phyloP scores from a whole-genome alignment of 2,113 vertebrate species.

The Galemys pyrenaicus region DNA sequence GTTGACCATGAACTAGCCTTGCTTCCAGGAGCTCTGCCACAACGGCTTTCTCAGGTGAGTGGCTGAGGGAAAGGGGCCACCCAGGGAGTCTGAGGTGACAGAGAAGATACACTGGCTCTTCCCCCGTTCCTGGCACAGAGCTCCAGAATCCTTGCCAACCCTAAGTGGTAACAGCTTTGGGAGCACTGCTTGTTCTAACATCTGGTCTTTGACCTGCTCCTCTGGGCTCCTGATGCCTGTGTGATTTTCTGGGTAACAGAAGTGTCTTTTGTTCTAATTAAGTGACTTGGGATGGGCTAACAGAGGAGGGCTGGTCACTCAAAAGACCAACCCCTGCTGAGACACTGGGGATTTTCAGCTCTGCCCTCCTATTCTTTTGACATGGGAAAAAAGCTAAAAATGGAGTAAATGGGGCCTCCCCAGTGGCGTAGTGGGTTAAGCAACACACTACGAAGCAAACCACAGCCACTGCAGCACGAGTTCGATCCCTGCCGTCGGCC shows the following conservation, averaged over 20 bases:
- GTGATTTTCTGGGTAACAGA: neutral
- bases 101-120: neutral
- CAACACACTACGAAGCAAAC: too few species aligned
- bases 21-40: neutral
- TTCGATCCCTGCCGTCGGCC: too few species aligned
- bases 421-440: too few species aligned
- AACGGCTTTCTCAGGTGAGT: neutral
- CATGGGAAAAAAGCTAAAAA: neutral
- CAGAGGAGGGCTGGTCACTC: neutral
- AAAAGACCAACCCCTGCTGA: neutral
- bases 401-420: neutral
- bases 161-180: neutral
- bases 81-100: neutral
- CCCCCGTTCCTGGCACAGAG: neutral
- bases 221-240: too few species aligned
- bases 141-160: neutral
- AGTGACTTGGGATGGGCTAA: neutral
- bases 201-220: too few species aligned
- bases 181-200: too few species aligned
- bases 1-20: accelerated
- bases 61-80: accelerated
- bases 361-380: neutral
- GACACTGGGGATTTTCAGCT: neutral
- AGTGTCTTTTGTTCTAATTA: neutral
- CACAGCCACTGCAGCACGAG: too few species aligned